phyloP scores from a whole-genome alignment of 2,888 invertebrate species.

The Protodeltote pygarga region DNA sequence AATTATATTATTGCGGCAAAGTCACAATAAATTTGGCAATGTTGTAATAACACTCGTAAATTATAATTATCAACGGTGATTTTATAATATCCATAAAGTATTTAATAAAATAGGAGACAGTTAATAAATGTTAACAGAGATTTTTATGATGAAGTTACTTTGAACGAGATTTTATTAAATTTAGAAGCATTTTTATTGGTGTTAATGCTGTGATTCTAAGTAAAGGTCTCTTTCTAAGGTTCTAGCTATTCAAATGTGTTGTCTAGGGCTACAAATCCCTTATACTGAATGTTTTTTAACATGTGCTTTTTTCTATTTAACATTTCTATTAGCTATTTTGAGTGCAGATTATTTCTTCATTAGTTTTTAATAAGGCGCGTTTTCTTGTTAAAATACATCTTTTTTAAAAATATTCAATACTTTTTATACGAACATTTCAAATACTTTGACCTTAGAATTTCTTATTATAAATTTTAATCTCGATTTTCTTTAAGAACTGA shows the following conservation, averaged over 20 bases:
- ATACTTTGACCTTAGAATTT: too few species aligned
- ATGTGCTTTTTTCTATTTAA: conserved; percentile 16
- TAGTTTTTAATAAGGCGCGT: not conserved
- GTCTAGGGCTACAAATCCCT: not conserved
- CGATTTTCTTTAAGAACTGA: too few species aligned
- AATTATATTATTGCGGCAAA: not conserved
- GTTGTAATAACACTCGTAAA: not conserved
- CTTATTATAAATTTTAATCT: too few species aligned
- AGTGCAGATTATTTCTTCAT: conserved; percentile 6
- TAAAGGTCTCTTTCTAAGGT: conserved; percentile 8
- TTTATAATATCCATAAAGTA: too few species aligned
- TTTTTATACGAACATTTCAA: too few species aligned
- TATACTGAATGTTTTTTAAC: not conserved
- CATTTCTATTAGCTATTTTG: conserved; percentile 10
- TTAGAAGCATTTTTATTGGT: too few species aligned
- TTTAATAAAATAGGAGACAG: too few species aligned
- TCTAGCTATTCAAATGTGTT: conserved; percentile 1
- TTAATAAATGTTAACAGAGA: too few species aligned
- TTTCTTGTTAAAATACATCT: conserved; percentile 3
- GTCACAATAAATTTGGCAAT: not conserved
- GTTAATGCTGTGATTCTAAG: conserved; percentile 6
- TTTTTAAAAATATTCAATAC: conserved; percentile 14
- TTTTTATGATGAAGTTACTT: too few species aligned
- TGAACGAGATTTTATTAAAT: too few species aligned
- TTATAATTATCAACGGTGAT: too few species aligned